Percentiles rank a stretch among this genome's conserved stretches.
Conservation (phyloP, 2,797 vertebrate species). For the Mionectes olivaceus region DNA sequence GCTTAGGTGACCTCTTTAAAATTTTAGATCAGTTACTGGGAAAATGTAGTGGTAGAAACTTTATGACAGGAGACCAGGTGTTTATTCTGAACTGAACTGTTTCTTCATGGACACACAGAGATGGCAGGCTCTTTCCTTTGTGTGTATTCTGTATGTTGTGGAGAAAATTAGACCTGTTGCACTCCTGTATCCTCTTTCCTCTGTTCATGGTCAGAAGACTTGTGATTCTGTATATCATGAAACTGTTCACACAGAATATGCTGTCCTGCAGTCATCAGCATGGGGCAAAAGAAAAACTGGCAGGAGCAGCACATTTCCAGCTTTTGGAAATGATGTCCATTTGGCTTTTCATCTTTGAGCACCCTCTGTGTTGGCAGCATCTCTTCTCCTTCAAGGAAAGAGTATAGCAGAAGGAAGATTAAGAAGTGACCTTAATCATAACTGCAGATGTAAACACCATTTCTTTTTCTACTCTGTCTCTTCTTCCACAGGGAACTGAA, state of each 20-base stretch:
- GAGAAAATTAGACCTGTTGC: background rate
- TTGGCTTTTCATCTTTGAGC: background rate
- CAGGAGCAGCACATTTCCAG: background rate
- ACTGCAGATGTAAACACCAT: background rate
- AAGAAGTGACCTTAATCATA: slow-evolving; percentile 8
- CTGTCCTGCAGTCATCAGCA: background rate
- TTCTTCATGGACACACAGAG: background rate
- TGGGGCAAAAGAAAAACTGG: background rate
- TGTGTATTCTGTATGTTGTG: background rate
- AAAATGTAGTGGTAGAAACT: background rate
- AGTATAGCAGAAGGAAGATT: background rate
- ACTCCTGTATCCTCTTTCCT: background rate
- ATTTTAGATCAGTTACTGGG: background rate
- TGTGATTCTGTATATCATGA: background rate
- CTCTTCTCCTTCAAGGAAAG: background rate
- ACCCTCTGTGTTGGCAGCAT: background rate
- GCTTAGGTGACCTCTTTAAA: background rate
- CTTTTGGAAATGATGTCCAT: background rate
- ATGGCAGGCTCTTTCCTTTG: background rate
- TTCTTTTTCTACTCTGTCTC: background rate
- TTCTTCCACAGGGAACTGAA: background rate
- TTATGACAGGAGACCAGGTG: background rate
- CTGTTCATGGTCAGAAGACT: background rate
- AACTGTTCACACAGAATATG: background rate
- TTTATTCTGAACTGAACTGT: background rate